These are phyloP conservation scores for Trichechus manatus DNA, from an alignment of 2,113 vertebrate genomes.

Conservation along the genomic window DNA sequence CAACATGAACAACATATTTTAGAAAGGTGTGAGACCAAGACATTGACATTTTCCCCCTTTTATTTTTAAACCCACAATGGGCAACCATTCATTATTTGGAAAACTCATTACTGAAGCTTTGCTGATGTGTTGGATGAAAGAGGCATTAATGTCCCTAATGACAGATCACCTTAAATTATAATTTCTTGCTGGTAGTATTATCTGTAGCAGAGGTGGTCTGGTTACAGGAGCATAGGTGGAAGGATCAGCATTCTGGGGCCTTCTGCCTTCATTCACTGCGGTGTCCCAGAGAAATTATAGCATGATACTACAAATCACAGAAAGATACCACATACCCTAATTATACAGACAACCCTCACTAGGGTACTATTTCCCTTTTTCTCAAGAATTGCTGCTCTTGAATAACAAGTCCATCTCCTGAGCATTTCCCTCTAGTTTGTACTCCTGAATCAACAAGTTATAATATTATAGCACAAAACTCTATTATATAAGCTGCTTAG, in stretches of 20 bases:
- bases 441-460: neutral
- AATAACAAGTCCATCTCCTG: neutral
- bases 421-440: neutral
- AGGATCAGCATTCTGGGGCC: neutral
- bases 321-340: neutral
- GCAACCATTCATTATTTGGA: neutral
- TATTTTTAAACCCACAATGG: neutral
- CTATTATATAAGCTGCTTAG: neutral
- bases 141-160: neutral
- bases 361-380: neutral
- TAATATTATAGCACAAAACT: neutral
- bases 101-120: neutral
- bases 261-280: neutral
- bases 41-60: neutral
- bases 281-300: neutral
- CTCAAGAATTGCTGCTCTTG: constrained; percentile 7
- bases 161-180: neutral
- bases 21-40: neutral
- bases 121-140: neutral
- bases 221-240: neutral
- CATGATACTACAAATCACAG: neutral
- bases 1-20: neutral
- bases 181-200: neutral
- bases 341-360: neutral
- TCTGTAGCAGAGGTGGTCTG: neutral